These are phyloP conservation scores for Hypsopygia costalis DNA, from an alignment of 2,888 invertebrate species.

Conservation along the genomic window DNA sequence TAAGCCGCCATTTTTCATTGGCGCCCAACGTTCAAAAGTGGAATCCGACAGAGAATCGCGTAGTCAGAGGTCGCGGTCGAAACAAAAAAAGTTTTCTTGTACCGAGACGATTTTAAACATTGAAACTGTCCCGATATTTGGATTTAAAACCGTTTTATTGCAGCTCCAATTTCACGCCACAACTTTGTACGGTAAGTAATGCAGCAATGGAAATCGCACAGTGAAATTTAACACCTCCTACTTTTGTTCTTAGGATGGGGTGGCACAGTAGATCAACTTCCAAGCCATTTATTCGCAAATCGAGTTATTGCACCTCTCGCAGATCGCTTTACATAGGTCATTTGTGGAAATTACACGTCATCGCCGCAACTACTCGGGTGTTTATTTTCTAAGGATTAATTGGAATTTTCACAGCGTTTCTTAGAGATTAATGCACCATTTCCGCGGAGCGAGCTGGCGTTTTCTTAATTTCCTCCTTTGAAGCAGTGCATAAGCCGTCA, in stretches of 20 bases:
- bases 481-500: slow-evolving; percentile 51
- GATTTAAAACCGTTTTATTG: slow-evolving; percentile 55
- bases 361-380: slow-evolving; percentile 35
- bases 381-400: slow-evolving; percentile 33
- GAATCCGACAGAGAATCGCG: slow-evolving; percentile 52
- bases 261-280: slow-evolving; percentile 69
- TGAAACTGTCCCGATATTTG: slow-evolving; percentile 43
- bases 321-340: slow-evolving; percentile 69
- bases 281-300: slow-evolving; percentile 75
- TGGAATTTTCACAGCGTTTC: slow-evolving; percentile 22
- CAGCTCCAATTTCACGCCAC: slow-evolving; percentile 50
- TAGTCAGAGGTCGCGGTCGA: slow-evolving; percentile 51
- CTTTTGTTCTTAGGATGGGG: slow-evolving; percentile 29
- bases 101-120: slow-evolving; percentile 45
- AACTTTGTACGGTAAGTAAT: slow-evolving; percentile 44
- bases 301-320: slow-evolving; percentile 74
- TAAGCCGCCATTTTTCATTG: slow-evolving; percentile 71
- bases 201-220: slow-evolving; percentile 54
- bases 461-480: slow-evolving; percentile 54
- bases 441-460: slow-evolving; percentile 40
- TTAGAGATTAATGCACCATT: slow-evolving; percentile 42
- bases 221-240: slow-evolving; percentile 49
- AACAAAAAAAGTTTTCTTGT: slow-evolving; percentile 58
- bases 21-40: slow-evolving; percentile 47
- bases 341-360: slow-evolving; percentile 63